Evolutionary conservation across 2,888 invertebrate species (phyloP).

Genomic region (Imbricaverruca yamaguchii): DNA sequence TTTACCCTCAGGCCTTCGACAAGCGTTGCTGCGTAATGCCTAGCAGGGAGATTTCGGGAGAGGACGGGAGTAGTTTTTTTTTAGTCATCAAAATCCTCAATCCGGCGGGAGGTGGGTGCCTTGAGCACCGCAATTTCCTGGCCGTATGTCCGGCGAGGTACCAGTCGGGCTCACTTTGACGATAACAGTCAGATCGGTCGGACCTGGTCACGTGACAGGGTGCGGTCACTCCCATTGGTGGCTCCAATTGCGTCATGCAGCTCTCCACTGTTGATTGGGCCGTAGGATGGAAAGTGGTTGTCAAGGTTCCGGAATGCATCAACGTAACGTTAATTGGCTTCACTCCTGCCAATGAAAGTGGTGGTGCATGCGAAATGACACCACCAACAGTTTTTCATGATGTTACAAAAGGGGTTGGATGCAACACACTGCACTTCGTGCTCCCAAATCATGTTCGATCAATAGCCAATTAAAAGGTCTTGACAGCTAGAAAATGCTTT

Average conservation of each 20-base stretch:
- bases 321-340: background rate
- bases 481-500: background rate
- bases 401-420: background rate
- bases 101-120: background rate
- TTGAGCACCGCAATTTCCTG: background rate
- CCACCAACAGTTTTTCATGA: background rate
- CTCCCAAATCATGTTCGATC: background rate
- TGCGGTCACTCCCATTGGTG: background rate
- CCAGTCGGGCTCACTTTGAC: background rate
- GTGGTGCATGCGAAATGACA: background rate
- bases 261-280: background rate
- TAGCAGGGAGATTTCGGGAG: no score
- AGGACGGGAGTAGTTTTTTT: no score
- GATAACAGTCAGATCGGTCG: background rate
- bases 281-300: background rate
- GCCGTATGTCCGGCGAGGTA: background rate
- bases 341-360: no score
- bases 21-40: no score
- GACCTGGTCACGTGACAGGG: background rate
- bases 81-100: no score
- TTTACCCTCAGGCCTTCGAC: no score
- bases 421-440: background rate
- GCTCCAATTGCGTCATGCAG: no score
- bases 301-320: conserved; percentile 1
- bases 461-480: background rate